Evolutionary conservation across 2,113 vertebrate genomes (phyloP).

Genomic region (Anolis carolinensis): DNA sequence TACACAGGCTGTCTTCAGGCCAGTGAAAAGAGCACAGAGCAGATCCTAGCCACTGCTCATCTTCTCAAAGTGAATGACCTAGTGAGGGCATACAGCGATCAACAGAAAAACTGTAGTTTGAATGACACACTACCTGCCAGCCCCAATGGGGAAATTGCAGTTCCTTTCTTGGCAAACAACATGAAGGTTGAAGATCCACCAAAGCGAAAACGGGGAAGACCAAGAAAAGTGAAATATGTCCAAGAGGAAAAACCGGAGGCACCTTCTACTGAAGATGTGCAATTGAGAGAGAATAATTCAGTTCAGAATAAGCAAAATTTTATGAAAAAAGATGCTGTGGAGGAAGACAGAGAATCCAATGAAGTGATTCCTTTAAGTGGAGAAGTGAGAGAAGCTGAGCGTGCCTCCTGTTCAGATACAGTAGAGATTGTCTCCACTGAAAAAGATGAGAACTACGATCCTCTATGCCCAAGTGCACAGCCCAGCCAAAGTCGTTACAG

Average conservation of each 20-base stretch:
- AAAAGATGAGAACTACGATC: conserved; percentile 79
- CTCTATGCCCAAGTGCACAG: conserved; percentile 61
- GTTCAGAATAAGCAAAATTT: conserved; percentile 76
- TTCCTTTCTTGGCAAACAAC: conserved; percentile 42
- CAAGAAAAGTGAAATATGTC: conserved; percentile 74
- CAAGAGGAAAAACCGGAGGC: conserved; percentile 60
- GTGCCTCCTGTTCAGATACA: conserved; percentile 52
- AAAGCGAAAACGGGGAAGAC: conserved; percentile 88
- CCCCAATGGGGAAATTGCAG: neutral
- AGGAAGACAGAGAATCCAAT: conserved; percentile 25
- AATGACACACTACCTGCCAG: neutral
- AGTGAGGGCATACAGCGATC: conserved; percentile 80
- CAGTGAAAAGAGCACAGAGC: conserved; percentile 79
- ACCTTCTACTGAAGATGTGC: conserved; percentile 62
- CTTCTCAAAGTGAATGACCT: conserved; percentile 88
- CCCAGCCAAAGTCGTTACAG: conserved; percentile 78
- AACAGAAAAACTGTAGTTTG: conserved; percentile 57
- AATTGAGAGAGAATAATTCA: conserved; percentile 74
- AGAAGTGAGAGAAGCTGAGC: conserved; percentile 52
- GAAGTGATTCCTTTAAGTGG: conserved; percentile 42
- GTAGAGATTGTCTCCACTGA: conserved; percentile 53
- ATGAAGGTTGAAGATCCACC: conserved; percentile 62
- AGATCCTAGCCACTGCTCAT: conserved; percentile 87
- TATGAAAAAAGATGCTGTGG: conserved; percentile 37
- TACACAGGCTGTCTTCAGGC: conserved; percentile 88